These are phyloP conservation scores for Atherinosoma microstoma DNA, from an alignment of 2,797 vertebrate species.

Conservation along the genomic window DNA sequence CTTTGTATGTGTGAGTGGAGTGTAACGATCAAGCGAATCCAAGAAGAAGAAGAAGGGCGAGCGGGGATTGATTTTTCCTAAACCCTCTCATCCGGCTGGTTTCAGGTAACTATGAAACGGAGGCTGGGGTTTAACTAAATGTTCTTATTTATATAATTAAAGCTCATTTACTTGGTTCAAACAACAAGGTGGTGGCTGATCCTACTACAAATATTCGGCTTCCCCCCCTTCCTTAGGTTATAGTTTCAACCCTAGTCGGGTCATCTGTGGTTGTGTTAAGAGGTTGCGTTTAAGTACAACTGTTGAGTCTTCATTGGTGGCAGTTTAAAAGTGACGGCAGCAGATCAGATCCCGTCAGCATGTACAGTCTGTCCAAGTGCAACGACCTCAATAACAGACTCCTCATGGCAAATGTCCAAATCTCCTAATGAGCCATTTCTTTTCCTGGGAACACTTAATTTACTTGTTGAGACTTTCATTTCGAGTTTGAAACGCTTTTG, in stretches of 20 bases:
- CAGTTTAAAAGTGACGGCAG: constrained; percentile 52
- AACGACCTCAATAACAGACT: constrained; percentile 48
- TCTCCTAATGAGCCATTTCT: constrained; percentile 18
- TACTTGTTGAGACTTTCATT: constrained; percentile 6
- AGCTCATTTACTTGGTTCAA: constrained; percentile 51
- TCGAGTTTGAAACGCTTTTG: neutral
- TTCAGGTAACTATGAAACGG: constrained; percentile 59
- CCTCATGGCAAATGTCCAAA: constrained; percentile 53
- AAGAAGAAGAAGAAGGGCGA: constrained; percentile 30
- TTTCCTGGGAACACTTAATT: constrained; percentile 35
- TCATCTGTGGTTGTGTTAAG: constrained; percentile 6
- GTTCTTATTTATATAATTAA: constrained; percentile 36
- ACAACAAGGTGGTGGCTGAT: constrained; percentile 75
- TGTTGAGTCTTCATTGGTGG: constrained; percentile 64
- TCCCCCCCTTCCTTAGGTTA: neutral
- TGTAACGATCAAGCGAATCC: constrained; percentile 45
- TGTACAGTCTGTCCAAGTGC: constrained; percentile 44
- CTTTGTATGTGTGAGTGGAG: constrained; percentile 29
- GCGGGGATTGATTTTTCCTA: constrained; percentile 35
- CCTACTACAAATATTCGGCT: constrained; percentile 14
- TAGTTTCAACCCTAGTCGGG: constrained; percentile 22
- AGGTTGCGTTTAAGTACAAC: constrained; percentile 60
- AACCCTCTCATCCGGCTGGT: constrained; percentile 32
- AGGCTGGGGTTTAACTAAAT: constrained; percentile 18
- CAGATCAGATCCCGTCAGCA: constrained; percentile 25